A percentile compares a stretch with the other conserved stretches of the same genome.
These are phyloP conservation scores for Ellobium chinense DNA, from an alignment of 2,888 invertebrate genomes.

Conservation along the genomic window DNA sequence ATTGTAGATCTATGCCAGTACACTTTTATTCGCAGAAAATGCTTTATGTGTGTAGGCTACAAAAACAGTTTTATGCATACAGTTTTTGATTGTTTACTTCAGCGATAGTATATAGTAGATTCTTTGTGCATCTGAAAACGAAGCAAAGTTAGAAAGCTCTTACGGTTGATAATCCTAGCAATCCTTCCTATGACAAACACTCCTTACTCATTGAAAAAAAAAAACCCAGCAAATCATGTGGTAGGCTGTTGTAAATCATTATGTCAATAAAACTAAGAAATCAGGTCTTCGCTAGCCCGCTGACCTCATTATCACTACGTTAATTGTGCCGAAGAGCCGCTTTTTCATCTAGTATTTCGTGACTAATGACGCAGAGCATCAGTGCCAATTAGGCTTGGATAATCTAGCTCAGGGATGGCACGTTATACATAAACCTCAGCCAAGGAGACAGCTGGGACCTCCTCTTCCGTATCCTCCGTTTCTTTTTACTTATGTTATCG, in stretches of 20 bases:
- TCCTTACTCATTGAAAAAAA: not conserved
- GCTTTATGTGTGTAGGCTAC: too few relatives aligned
- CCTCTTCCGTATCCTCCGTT: not conserved
- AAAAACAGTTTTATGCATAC: too few relatives aligned
- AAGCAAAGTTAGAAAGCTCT: not conserved
- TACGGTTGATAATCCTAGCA: not conserved
- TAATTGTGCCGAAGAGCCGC: not conserved
- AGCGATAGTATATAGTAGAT: too few relatives aligned
- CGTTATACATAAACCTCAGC: not conserved
- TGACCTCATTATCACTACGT: slow-evolving; percentile 1
- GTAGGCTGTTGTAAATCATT: not conserved
- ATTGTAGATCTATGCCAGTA: too few relatives aligned
- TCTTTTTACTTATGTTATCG: not conserved
- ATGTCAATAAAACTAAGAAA: not conserved
- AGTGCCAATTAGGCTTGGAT: slow-evolving; percentile 6
- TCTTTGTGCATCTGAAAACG: not conserved
- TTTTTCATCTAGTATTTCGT: not conserved
- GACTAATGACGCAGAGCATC: slow-evolving; percentile 4
- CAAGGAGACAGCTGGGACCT: too few relatives aligned
- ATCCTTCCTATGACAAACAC: not conserved
- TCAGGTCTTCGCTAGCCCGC: not conserved
- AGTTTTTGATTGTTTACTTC: too few relatives aligned
- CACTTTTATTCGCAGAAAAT: too few relatives aligned
- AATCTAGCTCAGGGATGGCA: slow-evolving; percentile 7
- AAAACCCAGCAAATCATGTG: not conserved